These are phyloP conservation scores for Varanus salvator DNA, from an alignment of 2,113 vertebrate species.

Conservation along the genomic window DNA sequence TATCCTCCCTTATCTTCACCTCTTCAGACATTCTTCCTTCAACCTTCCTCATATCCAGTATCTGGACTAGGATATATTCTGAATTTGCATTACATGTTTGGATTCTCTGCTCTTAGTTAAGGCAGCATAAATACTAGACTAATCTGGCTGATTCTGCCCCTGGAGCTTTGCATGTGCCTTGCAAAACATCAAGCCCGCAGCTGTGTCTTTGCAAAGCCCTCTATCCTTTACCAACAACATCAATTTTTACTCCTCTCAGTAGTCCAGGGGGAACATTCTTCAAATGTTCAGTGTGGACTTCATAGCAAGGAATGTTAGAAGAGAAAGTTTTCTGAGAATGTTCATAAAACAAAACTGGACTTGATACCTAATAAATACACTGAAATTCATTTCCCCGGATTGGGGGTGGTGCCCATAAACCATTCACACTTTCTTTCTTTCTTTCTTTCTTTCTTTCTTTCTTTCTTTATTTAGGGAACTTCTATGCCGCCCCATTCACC, in stretches of 20 bases:
- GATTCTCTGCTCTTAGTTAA: not conserved
- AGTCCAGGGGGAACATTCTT: not conserved
- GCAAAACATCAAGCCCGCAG: not conserved
- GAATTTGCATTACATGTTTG: not conserved
- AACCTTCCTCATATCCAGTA: not conserved
- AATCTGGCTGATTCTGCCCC: constrained; percentile 22
- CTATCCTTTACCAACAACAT: constrained; percentile 1
- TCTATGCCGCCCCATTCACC: too few species aligned
- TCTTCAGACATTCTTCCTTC: not conserved
- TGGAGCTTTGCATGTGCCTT: not conserved
- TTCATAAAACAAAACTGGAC: constrained; percentile 13
- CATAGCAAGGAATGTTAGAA: not conserved
- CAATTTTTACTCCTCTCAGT: not conserved
- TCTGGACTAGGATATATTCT: not conserved
- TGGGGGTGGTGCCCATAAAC: not conserved
- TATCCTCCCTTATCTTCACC: not conserved
- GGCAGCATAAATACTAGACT: not conserved
- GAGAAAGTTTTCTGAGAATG: constrained; percentile 40
- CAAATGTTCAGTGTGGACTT: not conserved
- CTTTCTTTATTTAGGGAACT: too few species aligned
- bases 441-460: too few species aligned
- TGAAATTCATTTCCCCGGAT: not conserved
- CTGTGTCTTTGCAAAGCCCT: constrained; percentile 6
- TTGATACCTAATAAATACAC: not conserved
- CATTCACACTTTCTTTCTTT: too few species aligned